A percentile compares a stretch with the other conserved stretches of the same genome.
Evolutionary conservation across 2,797 vertebrate species (phyloP).

Genomic region (Anguilla megastoma): DNA sequence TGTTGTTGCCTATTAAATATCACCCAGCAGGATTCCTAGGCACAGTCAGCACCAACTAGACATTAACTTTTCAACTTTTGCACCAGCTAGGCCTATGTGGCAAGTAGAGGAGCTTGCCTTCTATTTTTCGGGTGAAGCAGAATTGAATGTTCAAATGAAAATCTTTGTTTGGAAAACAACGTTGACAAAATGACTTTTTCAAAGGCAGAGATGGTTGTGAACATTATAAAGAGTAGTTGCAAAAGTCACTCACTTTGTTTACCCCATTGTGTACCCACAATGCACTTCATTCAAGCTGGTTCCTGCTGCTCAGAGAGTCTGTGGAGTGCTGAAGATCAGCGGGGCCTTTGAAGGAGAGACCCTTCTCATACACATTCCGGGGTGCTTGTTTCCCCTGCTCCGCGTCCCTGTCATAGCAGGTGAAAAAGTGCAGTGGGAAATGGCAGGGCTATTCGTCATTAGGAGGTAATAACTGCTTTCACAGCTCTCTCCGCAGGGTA

Average conservation of each 20-base stretch:
- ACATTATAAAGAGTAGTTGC: neutral
- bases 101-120: too few relatives aligned
- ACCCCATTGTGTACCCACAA: slow-evolving; percentile 4
- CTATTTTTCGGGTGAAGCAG: neutral
- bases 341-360: neutral
- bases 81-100: neutral
- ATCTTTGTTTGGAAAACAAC: neutral
- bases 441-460: slow-evolving; percentile 10
- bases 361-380: neutral
- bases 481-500: neutral
- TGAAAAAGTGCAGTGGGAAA: neutral
- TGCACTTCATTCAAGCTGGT: neutral
- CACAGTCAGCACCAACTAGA: neutral
- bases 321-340: neutral
- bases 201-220: neutral
- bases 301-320: neutral
- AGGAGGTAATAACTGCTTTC: slow-evolving; percentile 9
- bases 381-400: neutral
- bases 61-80: neutral
- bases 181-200: neutral
- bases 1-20: neutral
- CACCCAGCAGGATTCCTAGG: neutral
- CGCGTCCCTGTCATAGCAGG: neutral
- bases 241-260: neutral
- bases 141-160: neutral